Evolutionary conservation across 2,113 vertebrate genomes (phyloP).

Genomic region (Esox niger): DNA sequence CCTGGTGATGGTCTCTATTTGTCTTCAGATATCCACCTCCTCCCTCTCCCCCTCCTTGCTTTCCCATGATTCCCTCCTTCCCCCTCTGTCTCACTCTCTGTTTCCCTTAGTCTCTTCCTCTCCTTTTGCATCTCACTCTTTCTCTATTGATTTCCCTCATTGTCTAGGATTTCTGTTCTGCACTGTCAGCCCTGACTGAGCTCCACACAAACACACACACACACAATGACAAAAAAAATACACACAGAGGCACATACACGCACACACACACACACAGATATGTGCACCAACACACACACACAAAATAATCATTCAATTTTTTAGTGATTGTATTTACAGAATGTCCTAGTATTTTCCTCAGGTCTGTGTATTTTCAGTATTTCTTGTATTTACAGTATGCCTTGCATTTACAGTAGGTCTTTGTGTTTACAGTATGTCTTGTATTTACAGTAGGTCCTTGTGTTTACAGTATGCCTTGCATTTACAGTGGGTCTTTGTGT

Average conservation of each 20-base stretch:
- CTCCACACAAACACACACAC: background rate
- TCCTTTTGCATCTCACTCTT: background rate
- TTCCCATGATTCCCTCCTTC: constrained; percentile 17
- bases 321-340: background rate
- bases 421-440: too few species aligned
- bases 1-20: too few species aligned
- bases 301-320: background rate
- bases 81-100: constrained; percentile 15
- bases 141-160: background rate
- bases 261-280: background rate
- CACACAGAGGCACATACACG: background rate
- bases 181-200: constrained; percentile 2
- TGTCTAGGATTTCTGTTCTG: constrained; percentile 6
- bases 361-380: background rate
- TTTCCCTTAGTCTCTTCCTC: background rate
- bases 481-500: too few species aligned
- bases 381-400: too few species aligned
- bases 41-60: constrained; percentile 29
- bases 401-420: too few species aligned
- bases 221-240: background rate
- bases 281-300: background rate
- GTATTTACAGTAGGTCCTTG: too few species aligned
- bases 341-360: too few species aligned
- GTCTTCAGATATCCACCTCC: too few species aligned
- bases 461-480: too few species aligned